These are phyloP conservation scores for Fistularia commersonii DNA, from an alignment of 2,797 vertebrate species.

Conservation along the genomic window DNA sequence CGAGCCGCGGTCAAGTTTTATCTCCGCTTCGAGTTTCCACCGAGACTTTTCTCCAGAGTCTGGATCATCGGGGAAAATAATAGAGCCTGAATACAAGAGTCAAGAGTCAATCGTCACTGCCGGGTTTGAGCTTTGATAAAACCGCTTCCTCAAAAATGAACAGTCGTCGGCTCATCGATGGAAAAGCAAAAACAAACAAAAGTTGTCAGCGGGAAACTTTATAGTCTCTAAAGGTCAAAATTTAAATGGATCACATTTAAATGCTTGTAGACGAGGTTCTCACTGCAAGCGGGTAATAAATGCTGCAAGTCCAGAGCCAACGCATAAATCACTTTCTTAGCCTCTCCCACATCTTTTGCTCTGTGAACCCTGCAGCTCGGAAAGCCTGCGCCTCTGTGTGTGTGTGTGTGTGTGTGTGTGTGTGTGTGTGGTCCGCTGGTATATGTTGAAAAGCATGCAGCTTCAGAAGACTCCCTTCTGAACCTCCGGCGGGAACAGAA, in stretches of 20 bases:
- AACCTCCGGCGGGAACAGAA: conserved; percentile 31
- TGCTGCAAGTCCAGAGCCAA: conserved; percentile 1
- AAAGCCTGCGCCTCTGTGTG: neutral
- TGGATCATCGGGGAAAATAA: too few relatives aligned
- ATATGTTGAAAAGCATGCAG: too few relatives aligned
- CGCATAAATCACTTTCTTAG: conserved; percentile 36
- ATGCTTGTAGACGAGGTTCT: conserved; percentile 9
- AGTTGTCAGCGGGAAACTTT: conserved; percentile 3
- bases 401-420: neutral
- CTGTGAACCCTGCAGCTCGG: conserved; percentile 23
- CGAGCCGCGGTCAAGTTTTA: too few relatives aligned
- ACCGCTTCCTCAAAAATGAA: too few relatives aligned
- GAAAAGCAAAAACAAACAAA: neutral
- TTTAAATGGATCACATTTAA: conserved; percentile 7
- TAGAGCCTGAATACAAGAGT: too few relatives aligned
- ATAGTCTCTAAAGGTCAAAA: conserved; percentile 10
- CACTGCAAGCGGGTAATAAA: conserved; percentile 13
- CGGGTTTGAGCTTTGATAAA: too few relatives aligned
- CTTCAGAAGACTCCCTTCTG: conserved; percentile 27
- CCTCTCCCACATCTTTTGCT: conserved; percentile 27
- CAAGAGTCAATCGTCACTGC: too few relatives aligned
- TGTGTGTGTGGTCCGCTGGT: conserved; percentile 1
- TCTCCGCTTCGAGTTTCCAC: too few relatives aligned
- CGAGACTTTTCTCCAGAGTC: too few relatives aligned
- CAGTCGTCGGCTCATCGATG: too few relatives aligned